Conservation (phyloP, 1,140 invertebrate species). For the Bilobella aurantiaca region DNA sequence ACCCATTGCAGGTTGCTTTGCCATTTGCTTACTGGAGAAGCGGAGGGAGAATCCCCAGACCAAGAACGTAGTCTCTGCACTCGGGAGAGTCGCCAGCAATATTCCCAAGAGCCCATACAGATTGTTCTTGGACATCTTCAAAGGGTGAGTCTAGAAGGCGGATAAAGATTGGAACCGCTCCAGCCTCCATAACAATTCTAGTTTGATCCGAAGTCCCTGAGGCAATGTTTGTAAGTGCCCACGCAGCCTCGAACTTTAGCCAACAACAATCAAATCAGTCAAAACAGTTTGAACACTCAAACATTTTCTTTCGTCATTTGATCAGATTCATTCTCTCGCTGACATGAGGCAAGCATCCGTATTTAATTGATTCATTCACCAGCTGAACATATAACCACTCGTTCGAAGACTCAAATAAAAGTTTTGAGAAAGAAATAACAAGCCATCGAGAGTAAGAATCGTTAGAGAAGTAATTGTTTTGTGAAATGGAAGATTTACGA, state of each 20-base stretch:
- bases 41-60: conserved; percentile 71
- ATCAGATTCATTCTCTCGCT: not conserved
- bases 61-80: conserved; percentile 81
- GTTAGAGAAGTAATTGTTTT: not conserved
- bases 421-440: not conserved
- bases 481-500: not conserved
- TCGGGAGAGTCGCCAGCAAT: conserved; percentile 91
- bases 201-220: conserved; percentile 93
- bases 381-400: not conserved
- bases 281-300: not conserved
- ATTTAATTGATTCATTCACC: too few relatives aligned
- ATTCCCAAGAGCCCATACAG: conserved; percentile 95
- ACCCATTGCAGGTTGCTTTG: not conserved
- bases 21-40: conserved; percentile 66
- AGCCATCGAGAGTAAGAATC: not conserved
- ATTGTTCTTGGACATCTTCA: conserved; percentile 91
- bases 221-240: conserved; percentile 95
- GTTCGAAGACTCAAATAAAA: not conserved
- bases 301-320: not conserved
- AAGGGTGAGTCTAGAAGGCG: conserved; percentile 63
- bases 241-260: conserved; percentile 88
- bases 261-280: conserved; percentile 20
- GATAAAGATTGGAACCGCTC: conserved; percentile 87
- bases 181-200: conserved; percentile 81
- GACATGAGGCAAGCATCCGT: too few relatives aligned